Evolutionary conservation across 1,140 invertebrate genomes (phyloP), one percentile per base, ranked within the genome.

Genomic region (Atta colombica): DNA sequence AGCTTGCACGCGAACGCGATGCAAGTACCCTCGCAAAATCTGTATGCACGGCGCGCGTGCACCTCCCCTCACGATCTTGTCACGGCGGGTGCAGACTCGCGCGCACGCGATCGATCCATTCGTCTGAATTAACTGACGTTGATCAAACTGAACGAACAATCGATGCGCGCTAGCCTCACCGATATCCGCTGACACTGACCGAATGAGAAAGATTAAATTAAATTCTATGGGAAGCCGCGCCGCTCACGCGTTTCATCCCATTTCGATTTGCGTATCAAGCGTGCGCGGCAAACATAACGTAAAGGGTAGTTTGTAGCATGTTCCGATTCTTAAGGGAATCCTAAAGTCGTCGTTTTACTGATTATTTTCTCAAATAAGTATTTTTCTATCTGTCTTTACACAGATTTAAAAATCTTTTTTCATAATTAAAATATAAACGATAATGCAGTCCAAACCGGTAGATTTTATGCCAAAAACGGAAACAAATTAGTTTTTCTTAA

Each of bases 151-250:
- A 86, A 80, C 84, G 75, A 55, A 80, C 77, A 68, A 28, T 14
- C 45, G 72, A 88, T 72, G 84, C 55, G 66, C 63, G 25, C 16
- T 16, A 18, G 55, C 18, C 31, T 58, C 14, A 21, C 66, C 87
- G 80, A 89, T 68, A 71, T 60, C 45, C 7, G 39, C 72, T 25
- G 60, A 84, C 71, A 88, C 55, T 61, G 72, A 63, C 39, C 71
- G 80, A 77, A 69, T 31, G 49, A 66, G 80, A 86, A 89, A 89
- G 88, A 88, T 89, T 89, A 86, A 89, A 89, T 89, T 89, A 89
- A 89, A 89, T 89, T 89, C 82, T 86, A 81, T 49, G 77, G 66
- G 61, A 55, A 63, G 58, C 51, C 39, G 5, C 35, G 51, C 35
- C 25, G 18, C 35, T 51, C 39, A 31, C 28, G 60, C 69, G 58